Evolutionary conservation across 35 echinoderm and acorn worm species (phyloP), one percentile per base, ranked within the genome.

Genomic region (Diadema setosum): DNA sequence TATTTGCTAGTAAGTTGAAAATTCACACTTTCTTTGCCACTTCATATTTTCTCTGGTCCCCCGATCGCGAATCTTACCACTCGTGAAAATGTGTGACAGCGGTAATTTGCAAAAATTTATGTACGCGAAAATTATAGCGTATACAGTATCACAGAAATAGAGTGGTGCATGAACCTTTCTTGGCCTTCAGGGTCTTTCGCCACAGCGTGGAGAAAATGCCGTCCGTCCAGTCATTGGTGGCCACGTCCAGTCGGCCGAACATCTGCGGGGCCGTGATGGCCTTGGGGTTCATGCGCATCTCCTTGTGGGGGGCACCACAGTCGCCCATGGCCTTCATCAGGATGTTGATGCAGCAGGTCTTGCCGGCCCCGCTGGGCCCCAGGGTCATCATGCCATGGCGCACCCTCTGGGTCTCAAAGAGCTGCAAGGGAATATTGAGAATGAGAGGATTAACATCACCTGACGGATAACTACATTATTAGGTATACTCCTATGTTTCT

Each of bases 271-370:
- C 95, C 20, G 91, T 97, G 81, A 97, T 97, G 40, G 95, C 95
- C 39, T 97, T 97, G 26, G 95, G 95, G 70, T 97, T 97, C 95
- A 93, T 94, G 57, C 84, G 82, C 91, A 93, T 94, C 57, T 97
- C 95, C 24, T 86, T 94, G 27, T 93, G 91, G 2, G 91, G 91
- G 15, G 83, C 83, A 17, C 95, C 95, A 91, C 95, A 97, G 57
- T 97, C 95, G 24, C 95, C 95, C 95, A 97, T 97, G 41, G 95
- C 95, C 45, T 97, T 97, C 95, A 97, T 97, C 46, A 97, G 39
- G 42, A 97, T 83, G 88, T 97, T 58, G 63, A 97, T 97, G 70
- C 95, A 97, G 88, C 87, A 83, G 1, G 83, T 91, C 91, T 94
- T 97, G 32, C 95, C 95, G 14, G 95, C 95, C 46, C 95, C 95